These are phyloP conservation scores for Cyanoderma ruficeps DNA, from an alignment of 2,113 vertebrate genomes.

Conservation along the genomic window DNA sequence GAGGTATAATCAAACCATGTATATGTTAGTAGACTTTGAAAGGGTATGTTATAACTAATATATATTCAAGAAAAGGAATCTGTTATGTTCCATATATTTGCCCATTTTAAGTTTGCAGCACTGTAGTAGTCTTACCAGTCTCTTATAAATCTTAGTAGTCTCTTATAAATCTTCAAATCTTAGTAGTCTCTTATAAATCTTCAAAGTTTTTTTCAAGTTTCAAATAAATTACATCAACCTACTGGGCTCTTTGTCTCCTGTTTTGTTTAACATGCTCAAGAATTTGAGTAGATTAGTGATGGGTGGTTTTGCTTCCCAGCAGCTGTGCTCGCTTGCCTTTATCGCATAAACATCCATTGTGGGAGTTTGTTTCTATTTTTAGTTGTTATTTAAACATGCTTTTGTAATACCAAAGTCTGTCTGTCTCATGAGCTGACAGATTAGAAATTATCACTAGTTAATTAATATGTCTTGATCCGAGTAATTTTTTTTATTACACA, in stretches of 20 bases:
- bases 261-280: constrained; percentile 1
- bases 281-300: constrained; percentile 28
- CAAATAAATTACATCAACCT: neutral
- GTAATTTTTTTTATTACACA: neutral
- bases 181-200: neutral
- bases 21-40: neutral
- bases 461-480: neutral
- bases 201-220: neutral
- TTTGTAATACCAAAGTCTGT: neutral
- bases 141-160: neutral
- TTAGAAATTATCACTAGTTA: neutral
- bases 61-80: neutral
- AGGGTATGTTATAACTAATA: neutral
- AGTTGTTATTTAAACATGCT: neutral
- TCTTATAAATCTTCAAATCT: neutral
- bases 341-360: neutral
- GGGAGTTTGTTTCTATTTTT: constrained; percentile 9
- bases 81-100: neutral
- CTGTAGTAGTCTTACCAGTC: neutral
- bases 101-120: neutral
- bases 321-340: constrained; percentile 11
- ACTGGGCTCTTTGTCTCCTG: neutral
- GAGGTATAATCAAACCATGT: neutral
- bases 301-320: neutral
- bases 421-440: neutral